phyloP scores from a whole-genome alignment of 1,140 invertebrate genomes.

The Euwallacea fornicatus region DNA sequence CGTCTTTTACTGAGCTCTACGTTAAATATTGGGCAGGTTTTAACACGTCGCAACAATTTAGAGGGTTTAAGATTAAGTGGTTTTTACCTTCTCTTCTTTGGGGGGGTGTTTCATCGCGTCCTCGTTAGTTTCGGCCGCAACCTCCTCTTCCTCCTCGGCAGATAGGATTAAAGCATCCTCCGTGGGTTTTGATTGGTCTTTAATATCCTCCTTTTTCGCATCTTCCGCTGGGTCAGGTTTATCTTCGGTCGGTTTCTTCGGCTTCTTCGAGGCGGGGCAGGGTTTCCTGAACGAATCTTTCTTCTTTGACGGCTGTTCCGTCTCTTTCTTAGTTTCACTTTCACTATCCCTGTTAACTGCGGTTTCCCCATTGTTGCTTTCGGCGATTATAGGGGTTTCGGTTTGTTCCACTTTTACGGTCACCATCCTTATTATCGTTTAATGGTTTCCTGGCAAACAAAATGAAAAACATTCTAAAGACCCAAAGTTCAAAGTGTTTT shows the following conservation, averaged over 20 bases:
- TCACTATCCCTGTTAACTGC: background rate
- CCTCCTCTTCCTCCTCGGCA: constrained; percentile 32
- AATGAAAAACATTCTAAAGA: no score
- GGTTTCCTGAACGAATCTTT: background rate
- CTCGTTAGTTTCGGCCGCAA: constrained; percentile 23
- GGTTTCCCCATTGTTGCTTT: background rate
- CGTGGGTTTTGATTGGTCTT: constrained; percentile 9
- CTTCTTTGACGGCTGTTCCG: background rate
- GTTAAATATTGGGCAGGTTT: no score
- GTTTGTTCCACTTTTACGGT: constrained; percentile 11
- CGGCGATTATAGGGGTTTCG: background rate
- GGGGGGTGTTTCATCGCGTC: constrained; percentile 6
- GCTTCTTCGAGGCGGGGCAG: background rate
- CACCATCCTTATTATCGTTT: constrained; percentile 1
- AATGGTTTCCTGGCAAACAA: no score
- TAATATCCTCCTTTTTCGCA: background rate
- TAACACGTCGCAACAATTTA: background rate
- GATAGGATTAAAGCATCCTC: constrained; percentile 27
- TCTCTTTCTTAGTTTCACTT: background rate
- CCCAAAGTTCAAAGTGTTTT: no score
- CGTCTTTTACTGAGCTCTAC: background rate
- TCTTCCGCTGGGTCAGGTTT: background rate
- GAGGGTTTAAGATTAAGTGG: background rate
- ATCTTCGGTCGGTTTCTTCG: background rate
- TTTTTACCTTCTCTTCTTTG: constrained; percentile 1